Base-by-base conservation (phyloP, 2,888 invertebrate genomes). In the Acanthosoma haemorrhoidale region DNA sequence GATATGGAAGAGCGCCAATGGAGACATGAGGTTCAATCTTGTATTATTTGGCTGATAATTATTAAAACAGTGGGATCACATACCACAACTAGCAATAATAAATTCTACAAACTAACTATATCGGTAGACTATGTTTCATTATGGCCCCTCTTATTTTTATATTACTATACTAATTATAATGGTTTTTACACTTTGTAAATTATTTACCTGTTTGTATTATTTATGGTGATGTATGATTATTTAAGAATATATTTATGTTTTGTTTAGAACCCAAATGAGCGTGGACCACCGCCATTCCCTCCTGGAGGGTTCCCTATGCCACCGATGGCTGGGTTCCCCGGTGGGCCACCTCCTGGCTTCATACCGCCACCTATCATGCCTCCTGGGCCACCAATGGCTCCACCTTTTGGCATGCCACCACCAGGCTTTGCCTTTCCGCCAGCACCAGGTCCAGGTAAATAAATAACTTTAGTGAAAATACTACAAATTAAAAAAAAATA, bases 371-470 rank as follows among this genome's bases (percentile, higher is more conserved):
- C 76, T 18, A 71, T 76, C 25, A 72, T 74, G 75, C 78, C 70
- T 76, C 80, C 69, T 66, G 78, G 71, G 60, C 75, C 34, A 69
- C 76, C 60, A 75, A 77, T 67, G 38, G 75, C 72, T n/a, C 74
- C 73, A 2, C 73, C 74, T n/a, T 76, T 75, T 64, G 74, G 71
- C 70, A 87, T 91, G 78, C 92, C 92, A 38, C 91, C 92, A 25
- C 91, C 92, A 11, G 90, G 90, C 36, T 89, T 89, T 79, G 84
- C 84, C 31, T 78, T 81, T 38, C 83, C 81, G 75, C 82, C 83
- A 60, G 71, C 81, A 75, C 82, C 83, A 58, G 71, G 75, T 36
- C 74, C 76, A 70, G 75, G 75, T 75, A 68, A 64, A 21, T 66
- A 18, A n/a, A 18, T 21, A 8, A n/a, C n/a, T n/a, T n/a, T n/a